Evolutionary conservation across 1,140 invertebrate species (phyloP).

Genomic region (Bicyclus anynana): DNA sequence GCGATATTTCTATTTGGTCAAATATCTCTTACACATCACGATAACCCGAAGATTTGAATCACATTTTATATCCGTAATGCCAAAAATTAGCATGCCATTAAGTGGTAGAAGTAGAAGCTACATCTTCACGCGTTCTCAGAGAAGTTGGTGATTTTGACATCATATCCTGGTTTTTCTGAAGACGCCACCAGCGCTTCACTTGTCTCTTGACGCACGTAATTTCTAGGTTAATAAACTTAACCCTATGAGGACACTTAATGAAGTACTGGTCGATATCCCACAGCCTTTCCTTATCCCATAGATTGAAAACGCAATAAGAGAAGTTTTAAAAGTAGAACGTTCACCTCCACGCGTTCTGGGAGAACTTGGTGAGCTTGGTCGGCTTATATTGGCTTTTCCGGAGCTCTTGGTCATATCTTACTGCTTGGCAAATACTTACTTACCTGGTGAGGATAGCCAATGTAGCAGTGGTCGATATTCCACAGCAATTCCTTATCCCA

Average conservation of each 20-base stretch:
- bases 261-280: constrained; percentile 96
- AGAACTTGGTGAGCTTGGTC: constrained; percentile 92
- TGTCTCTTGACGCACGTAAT: no score
- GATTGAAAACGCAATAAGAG: constrained; percentile 86
- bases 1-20: no score
- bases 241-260: constrained; percentile 86
- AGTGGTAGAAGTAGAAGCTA: constrained; percentile 90
- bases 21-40: no score
- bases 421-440: no score
- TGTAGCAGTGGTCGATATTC: constrained; percentile 95
- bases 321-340: constrained; percentile 92
- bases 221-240: no score
- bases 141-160: constrained; percentile 92
- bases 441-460: constrained; percentile 85
- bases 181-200: constrained; percentile 93
- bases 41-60: no score
- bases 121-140: constrained; percentile 95
- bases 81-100: constrained; percentile 89
- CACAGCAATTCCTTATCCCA: constrained; percentile 97
- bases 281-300: constrained; percentile 97
- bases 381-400: constrained; percentile 94
- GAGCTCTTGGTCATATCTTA: no score
- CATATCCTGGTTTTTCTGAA: constrained; percentile 93
- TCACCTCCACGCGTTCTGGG: constrained; percentile 94
- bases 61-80: no score